phyloP scores from a whole-genome alignment of 2,113 vertebrate species.

The Calypte anna region DNA sequence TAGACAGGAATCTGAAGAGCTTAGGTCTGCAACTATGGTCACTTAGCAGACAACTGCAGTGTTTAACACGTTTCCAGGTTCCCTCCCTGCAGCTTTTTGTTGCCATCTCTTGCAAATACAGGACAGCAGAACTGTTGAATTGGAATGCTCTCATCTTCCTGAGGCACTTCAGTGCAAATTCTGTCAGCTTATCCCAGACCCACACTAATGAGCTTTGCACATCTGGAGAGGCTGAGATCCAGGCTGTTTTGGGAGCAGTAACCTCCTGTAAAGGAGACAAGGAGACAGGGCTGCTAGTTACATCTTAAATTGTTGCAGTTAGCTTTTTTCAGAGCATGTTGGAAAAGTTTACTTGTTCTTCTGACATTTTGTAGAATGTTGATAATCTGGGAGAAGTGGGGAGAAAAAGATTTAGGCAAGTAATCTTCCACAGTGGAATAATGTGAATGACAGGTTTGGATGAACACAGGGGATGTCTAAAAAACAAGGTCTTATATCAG shows the following conservation, averaged over 20 bases:
- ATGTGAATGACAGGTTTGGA: constrained; percentile 27
- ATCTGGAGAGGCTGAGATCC: neutral
- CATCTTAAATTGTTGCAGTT: constrained; percentile 3
- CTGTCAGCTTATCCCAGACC: constrained; percentile 13
- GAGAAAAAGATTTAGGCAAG: constrained; percentile 11
- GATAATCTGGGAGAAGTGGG: neutral
- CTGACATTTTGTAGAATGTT: constrained; percentile 38
- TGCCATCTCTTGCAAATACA: constrained; percentile 44
- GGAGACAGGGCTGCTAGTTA: constrained; percentile 8
- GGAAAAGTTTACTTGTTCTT: constrained; percentile 30
- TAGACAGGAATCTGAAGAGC: constrained; percentile 4
- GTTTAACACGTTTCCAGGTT: constrained; percentile 27
- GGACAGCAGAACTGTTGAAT: constrained; percentile 17
- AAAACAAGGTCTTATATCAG: neutral
- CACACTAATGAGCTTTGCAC: constrained; percentile 16
- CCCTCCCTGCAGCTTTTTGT: constrained; percentile 46
- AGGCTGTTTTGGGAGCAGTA: neutral
- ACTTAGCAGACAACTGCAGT: constrained; percentile 50
- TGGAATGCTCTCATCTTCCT: constrained; percentile 39
- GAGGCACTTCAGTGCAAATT: constrained; percentile 28
- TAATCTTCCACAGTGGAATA: constrained; percentile 14
- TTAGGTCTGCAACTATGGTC: constrained; percentile 17
- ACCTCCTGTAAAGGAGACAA: constrained; percentile 11
- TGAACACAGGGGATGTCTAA: neutral
- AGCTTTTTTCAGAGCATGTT: neutral